These are phyloP conservation scores for Trachelus troglodyta DNA, from an alignment of 2,888 invertebrate species.

Conservation along the genomic window DNA sequence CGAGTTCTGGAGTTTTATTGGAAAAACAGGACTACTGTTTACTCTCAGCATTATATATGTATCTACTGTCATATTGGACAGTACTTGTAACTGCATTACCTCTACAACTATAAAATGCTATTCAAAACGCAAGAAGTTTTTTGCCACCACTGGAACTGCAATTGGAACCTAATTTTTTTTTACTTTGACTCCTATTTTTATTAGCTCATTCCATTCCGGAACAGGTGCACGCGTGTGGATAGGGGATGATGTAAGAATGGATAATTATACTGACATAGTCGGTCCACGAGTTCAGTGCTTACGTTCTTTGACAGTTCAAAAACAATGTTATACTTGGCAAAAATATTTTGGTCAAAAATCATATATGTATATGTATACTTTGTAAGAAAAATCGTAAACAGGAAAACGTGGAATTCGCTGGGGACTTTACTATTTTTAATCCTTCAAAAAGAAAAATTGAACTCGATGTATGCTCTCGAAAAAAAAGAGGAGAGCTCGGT, in stretches of 20 bases:
- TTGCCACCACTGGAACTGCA: neutral
- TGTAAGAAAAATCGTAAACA: no score
- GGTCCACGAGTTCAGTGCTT: no score
- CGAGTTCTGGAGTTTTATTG: conserved; percentile 7
- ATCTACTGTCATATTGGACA: conserved; percentile 14
- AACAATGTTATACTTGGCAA: no score
- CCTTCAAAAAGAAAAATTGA: no score
- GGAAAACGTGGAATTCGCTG: no score
- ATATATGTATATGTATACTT: no score
- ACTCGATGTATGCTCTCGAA: no score
- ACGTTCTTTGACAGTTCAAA: no score
- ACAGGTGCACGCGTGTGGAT: neutral
- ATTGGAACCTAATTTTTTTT: neutral
- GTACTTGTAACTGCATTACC: conserved; percentile 18
- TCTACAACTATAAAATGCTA: neutral
- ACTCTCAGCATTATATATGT: neutral
- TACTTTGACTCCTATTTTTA: neutral
- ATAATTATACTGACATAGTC: neutral
- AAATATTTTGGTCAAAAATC: no score
- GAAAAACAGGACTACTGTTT: conserved; percentile 10
- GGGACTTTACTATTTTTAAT: no score
- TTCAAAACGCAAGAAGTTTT: neutral
- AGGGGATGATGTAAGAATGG: neutral
- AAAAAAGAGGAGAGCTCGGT: neutral
- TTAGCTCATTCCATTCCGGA: neutral